These are phyloP conservation scores for Hemibagrus guttatus DNA, from an alignment of 2,797 vertebrate species.

Conservation along the genomic window DNA sequence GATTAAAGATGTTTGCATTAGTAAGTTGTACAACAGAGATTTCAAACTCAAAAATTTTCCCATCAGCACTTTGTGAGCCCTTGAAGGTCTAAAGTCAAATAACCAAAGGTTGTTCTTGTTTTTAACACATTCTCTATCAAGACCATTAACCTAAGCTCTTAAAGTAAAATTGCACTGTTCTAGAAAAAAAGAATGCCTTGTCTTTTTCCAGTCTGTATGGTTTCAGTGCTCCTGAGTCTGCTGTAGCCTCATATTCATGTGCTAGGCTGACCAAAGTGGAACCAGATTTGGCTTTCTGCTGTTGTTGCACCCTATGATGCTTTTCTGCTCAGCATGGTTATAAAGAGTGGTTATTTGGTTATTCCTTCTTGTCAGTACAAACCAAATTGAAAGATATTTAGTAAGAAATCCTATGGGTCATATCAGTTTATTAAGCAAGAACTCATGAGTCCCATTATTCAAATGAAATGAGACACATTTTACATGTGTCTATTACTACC, in stretches of 20 bases:
- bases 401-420: no score
- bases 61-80: background rate
- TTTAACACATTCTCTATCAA: background rate
- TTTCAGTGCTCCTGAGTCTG: no score
- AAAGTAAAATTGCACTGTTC: background rate
- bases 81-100: background rate
- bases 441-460: no score
- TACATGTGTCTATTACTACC: no score
- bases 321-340: background rate
- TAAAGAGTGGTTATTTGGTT: background rate
- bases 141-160: background rate
- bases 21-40: background rate
- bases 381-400: background rate
- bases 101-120: background rate
- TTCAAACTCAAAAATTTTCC: background rate
- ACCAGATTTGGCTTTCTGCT: background rate
- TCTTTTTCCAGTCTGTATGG: background rate
- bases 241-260: no score
- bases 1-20: background rate
- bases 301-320: background rate
- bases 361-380: background rate
- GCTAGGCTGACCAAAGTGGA: background rate
- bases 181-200: background rate
- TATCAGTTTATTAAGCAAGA: background rate
- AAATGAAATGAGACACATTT: no score